These are phyloP conservation scores for Dipus sagitta DNA, from an alignment of 2,797 vertebrate genomes.

Conservation along the genomic window DNA sequence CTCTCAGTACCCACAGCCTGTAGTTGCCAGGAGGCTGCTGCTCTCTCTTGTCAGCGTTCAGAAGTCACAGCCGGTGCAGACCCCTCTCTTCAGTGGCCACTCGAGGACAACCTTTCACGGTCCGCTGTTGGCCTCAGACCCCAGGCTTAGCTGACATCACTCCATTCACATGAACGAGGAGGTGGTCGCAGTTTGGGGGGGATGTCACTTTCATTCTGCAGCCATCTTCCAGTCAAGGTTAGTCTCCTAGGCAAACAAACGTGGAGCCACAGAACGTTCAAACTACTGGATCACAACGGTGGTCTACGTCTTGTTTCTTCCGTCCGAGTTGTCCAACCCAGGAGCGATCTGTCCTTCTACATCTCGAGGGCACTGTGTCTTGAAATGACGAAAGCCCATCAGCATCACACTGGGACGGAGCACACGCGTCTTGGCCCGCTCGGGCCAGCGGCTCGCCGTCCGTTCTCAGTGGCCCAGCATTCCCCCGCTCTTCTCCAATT, in stretches of 20 bases:
- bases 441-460: not conserved
- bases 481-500: not conserved
- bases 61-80: constrained; percentile 51
- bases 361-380: not conserved
- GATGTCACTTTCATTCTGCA: not conserved
- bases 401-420: constrained; percentile 16
- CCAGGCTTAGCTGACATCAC: not conserved
- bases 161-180: not conserved
- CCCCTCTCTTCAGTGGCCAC: not conserved
- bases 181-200: constrained; percentile 7
- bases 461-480: not conserved
- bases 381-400: constrained; percentile 32
- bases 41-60: constrained; percentile 40
- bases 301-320: not conserved
- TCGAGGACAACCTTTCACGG: constrained; percentile 13
- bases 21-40: constrained; percentile 48
- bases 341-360: not conserved
- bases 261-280: not conserved
- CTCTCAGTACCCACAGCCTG: not conserved
- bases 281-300: not conserved
- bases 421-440: constrained; percentile 4
- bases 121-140: not conserved
- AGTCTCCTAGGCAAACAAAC: not conserved
- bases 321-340: not conserved
- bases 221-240: constrained; percentile 23